phyloP scores from a whole-genome alignment of 2,888 invertebrate genomes.

The Acleris literana region DNA sequence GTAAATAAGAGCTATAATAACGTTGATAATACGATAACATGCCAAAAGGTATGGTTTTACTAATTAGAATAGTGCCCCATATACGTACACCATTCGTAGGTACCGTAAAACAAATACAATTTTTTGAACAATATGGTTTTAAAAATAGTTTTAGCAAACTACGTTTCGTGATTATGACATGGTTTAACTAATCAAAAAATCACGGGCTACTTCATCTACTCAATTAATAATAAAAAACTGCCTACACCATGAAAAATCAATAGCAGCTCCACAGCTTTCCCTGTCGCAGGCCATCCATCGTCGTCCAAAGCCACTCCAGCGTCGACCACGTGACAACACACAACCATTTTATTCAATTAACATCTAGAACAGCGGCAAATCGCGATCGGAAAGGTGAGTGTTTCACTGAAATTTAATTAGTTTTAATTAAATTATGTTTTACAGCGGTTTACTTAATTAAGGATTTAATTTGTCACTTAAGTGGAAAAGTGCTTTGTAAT shows the following conservation, averaged over 20 bases:
- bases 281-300: slow-evolving; percentile 3
- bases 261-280: slow-evolving; percentile 10
- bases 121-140: no score
- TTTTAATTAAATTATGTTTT: slow-evolving; percentile 13
- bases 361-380: slow-evolving; percentile 8
- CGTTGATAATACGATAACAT: no score
- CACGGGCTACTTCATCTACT: no score
- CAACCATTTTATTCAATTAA: slow-evolving; percentile 34
- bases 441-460: not conserved
- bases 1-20: no score
- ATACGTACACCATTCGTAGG: no score
- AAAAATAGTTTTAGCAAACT: no score
- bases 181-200: no score
- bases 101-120: no score
- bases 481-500: not conserved
- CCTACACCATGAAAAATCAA: not conserved
- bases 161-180: no score
- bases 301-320: slow-evolving; percentile 26
- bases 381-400: slow-evolving; percentile 29
- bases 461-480: not conserved
- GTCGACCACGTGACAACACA: slow-evolving; percentile 33
- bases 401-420: slow-evolving; percentile 28
- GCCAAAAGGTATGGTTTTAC: no score
- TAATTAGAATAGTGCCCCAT: no score
- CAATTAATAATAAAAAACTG: no score